Base-by-base conservation (phyloP, 2,113 vertebrate genomes). In the Chionodraco myersi region DNA sequence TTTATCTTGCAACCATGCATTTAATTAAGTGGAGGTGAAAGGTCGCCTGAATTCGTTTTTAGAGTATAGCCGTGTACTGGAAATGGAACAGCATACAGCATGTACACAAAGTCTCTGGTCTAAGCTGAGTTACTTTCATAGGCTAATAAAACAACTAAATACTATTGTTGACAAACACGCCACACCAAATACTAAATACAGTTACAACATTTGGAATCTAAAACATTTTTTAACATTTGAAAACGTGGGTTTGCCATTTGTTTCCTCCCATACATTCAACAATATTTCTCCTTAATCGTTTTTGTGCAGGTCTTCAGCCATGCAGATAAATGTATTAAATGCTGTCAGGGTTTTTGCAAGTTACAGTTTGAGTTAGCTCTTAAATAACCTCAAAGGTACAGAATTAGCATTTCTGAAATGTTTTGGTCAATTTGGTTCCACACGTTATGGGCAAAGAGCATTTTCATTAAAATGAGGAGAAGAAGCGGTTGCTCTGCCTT, bases 401-500 rank as follows among this genome's bases (percentile, higher is more conserved):
- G n/a, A 75, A 47, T 77, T 14, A 34, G 14, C n/a, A 65, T 14
- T 72, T 61, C 16, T 10, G 15, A 52, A 47, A 51, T 41, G 1
- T 41, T 53, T 70, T 41, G n/a, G 0, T 45, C 15, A 12, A 23
- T n/a, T 57, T 34, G 11, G 18, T 18, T 74, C 23, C 15, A 9
- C 15, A 11, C n/a, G 57, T 75, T 23, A 34, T 23, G 30, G 52
- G 54, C 41, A 30, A 13, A 23, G 18, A 70, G 59, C 47, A 34
- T 21, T 51, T 76, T 64, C 2, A 47, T 52, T 74, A 6, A 34
- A 54, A 45, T 53, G 13, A 9, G 54, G 1, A 11, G 6, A 36
- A 64, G 26, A 47, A 68, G 54, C 53, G 45, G 41, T 49, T 63
- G 34, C 44, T 67, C 69, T 60, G 73, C 21, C 57, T 61, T 45